Conservation (phyloP, 2,797 vertebrate genomes). For the Spheniscus humboldti region DNA sequence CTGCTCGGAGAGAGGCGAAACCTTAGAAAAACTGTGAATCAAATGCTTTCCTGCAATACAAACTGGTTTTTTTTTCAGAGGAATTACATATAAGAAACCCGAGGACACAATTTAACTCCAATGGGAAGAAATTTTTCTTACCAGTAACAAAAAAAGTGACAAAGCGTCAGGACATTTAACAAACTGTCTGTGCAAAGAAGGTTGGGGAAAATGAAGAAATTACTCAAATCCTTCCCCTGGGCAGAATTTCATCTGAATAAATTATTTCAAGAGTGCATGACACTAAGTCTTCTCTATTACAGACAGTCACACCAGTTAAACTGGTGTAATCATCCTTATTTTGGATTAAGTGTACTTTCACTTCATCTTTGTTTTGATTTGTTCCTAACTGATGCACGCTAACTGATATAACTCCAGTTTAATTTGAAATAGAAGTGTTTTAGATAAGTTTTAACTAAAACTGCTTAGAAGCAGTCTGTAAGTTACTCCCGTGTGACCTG, state of each 20-base stretch:
- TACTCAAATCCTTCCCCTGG: background rate
- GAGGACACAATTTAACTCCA: background rate
- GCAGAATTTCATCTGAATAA: background rate
- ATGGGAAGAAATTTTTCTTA: background rate
- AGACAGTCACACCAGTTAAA: background rate
- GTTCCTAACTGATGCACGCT: background rate
- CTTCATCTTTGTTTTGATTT: background rate
- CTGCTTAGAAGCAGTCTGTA: background rate
- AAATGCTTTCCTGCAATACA: background rate
- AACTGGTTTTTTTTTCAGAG: accelerated
- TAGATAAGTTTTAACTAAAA: background rate
- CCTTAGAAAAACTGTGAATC: background rate
- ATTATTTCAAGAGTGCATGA: background rate
- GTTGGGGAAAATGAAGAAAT: background rate
- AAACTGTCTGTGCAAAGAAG: background rate
- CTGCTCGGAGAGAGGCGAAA: background rate
- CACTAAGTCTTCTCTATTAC: background rate
- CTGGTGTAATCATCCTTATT: background rate
- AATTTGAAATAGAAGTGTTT: background rate
- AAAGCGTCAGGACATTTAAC: background rate
- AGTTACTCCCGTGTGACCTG: background rate
- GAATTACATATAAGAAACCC: background rate
- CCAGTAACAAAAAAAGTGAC: background rate
- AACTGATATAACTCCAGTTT: background rate
- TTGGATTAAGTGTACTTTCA: background rate